A percentile compares a stretch with the other conserved stretches of the same genome.
These are phyloP conservation scores for Oncopeltus fasciatus DNA, from an alignment of 1,140 invertebrate genomes.

Conservation along the genomic window DNA sequence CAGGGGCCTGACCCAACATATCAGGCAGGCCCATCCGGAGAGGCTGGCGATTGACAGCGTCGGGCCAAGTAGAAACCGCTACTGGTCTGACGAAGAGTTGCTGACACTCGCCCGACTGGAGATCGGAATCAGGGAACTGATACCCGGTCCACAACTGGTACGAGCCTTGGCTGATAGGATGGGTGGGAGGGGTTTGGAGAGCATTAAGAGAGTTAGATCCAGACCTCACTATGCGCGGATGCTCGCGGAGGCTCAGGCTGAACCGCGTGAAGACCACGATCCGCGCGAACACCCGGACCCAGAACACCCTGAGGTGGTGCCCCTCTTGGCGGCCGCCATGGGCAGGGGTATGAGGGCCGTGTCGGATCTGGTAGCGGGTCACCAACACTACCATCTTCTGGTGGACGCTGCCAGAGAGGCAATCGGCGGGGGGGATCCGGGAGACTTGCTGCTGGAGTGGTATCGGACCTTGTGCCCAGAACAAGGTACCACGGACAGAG, in stretches of 20 bases:
- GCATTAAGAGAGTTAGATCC: too few relatives aligned
- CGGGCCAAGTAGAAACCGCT: background rate
- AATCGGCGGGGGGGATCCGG: background rate
- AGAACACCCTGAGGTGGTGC: too few relatives aligned
- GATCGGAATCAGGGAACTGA: background rate
- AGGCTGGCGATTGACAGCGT: background rate
- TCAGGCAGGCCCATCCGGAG: background rate
- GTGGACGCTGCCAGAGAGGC: background rate
- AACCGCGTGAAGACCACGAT: too few relatives aligned
- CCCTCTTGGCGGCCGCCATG: background rate
- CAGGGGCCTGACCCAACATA: background rate
- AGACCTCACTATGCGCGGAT: background rate
- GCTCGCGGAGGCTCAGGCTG: background rate
- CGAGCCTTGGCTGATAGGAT: background rate
- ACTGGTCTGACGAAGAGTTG: background rate
- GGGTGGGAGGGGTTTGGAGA: background rate
- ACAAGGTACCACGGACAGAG: too few relatives aligned
- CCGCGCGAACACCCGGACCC: too few relatives aligned
- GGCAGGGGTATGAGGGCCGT: background rate
- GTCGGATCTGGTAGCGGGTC: background rate
- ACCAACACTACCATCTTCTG: background rate
- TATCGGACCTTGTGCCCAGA: background rate
- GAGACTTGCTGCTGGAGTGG: background rate
- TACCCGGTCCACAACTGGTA: background rate
- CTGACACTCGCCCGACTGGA: background rate